Conservation (phyloP, 2,113 vertebrate genomes). For the Apodemus sylvaticus region DNA sequence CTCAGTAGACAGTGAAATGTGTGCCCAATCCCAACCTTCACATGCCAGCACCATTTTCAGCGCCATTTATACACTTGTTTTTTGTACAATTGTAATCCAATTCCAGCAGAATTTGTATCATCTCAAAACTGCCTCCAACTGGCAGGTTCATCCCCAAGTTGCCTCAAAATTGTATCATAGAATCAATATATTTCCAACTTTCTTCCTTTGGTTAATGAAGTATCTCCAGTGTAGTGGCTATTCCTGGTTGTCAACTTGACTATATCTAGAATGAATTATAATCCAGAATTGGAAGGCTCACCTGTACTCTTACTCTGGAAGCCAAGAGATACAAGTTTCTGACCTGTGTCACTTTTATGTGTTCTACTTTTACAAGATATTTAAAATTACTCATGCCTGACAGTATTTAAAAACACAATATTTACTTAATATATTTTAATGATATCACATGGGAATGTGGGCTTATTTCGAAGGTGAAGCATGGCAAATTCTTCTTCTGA, state of each 20-base stretch:
- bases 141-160: neutral
- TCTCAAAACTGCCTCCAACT: neutral
- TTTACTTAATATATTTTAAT: constrained; percentile 50
- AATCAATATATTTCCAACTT: neutral
- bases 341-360: neutral
- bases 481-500: constrained; percentile 26
- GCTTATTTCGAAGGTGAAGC: constrained; percentile 1
- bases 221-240: no score
- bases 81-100: neutral
- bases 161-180: neutral
- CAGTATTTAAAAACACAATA: neutral
- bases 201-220: neutral
- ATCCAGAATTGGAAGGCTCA: no score
- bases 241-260: no score
- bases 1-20: neutral
- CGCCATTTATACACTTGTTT: neutral
- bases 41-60: neutral
- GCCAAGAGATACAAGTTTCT: no score
- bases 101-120: neutral
- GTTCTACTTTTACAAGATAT: neutral
- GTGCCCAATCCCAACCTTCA: neutral
- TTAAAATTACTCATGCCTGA: constrained; percentile 26
- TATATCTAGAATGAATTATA: no score
- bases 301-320: no score
- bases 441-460: neutral